These are phyloP conservation scores for Hiodon alosoides DNA, from an alignment of 2,113 vertebrate genomes.

Conservation along the genomic window DNA sequence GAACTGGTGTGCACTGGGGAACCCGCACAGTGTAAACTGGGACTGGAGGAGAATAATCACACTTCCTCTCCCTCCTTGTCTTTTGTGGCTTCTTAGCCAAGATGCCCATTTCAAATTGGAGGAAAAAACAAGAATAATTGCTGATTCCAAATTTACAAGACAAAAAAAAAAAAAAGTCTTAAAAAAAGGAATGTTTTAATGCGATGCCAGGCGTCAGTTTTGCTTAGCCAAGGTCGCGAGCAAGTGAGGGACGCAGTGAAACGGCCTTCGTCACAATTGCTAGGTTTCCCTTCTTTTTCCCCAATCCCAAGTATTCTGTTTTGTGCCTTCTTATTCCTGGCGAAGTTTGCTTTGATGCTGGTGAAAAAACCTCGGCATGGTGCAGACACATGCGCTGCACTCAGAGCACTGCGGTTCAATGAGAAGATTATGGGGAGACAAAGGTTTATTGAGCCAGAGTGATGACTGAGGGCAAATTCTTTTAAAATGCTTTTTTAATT, in stretches of 20 bases:
- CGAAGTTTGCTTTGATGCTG: not conserved
- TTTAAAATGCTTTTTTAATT: conserved; percentile 23
- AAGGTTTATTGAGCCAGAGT: conserved; percentile 12
- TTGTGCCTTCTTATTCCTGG: not conserved
- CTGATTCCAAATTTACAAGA: too few relatives aligned
- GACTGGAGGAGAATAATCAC: too few relatives aligned
- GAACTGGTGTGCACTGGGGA: too few relatives aligned
- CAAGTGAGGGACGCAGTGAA: not conserved
- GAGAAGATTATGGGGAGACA: conserved; percentile 7
- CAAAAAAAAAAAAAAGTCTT: too few relatives aligned
- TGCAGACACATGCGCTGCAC: not conserved
- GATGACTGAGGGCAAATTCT: conserved; percentile 12
- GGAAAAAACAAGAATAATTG: too few relatives aligned
- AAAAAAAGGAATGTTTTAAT: too few relatives aligned
- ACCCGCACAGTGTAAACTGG: too few relatives aligned
- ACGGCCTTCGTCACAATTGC: not conserved
- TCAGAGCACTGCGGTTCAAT: not conserved
- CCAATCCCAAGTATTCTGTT: not conserved
- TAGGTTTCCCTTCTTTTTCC: not conserved
- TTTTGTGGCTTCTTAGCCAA: too few relatives aligned
- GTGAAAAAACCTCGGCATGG: not conserved
- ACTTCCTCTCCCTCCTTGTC: too few relatives aligned
- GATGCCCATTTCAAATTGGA: too few relatives aligned
- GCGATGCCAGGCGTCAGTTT: too few relatives aligned
- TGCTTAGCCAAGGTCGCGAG: not conserved